Evolutionary conservation across 1,140 invertebrate genomes (phyloP).

Genomic region (Caenorhabditis brenneri): DNA sequence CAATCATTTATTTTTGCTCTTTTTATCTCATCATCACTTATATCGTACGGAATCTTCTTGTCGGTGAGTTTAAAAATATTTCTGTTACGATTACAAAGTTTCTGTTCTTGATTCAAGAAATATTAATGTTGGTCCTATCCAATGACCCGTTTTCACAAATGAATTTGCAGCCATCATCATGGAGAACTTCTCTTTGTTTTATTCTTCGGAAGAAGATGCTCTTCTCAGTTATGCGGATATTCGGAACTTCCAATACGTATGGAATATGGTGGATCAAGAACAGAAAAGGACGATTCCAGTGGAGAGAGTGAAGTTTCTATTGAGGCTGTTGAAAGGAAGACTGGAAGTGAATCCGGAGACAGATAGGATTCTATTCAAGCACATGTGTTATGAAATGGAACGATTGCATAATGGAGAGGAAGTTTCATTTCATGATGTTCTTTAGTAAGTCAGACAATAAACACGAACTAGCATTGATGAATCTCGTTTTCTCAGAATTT

Average conservation of each 20-base stretch:
- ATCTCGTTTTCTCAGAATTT: conserved; percentile 9
- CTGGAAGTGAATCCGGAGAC: conserved; percentile 97
- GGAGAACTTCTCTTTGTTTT: conserved; percentile 99
- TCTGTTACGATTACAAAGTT: not conserved
- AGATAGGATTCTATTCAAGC: conserved; percentile 94
- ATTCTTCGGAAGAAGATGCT: conserved; percentile 99
- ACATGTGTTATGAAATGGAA: conserved; percentile 99
- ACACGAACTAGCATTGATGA: too few relatives aligned
- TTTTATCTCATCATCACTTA: conserved; percentile 99
- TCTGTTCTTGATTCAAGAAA: too few relatives aligned
- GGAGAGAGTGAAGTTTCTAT: conserved; percentile 78
- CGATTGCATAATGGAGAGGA: conserved; percentile 97
- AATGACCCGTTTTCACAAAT: too few relatives aligned
- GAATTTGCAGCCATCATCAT: conserved; percentile 98
- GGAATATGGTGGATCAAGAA: conserved; percentile 98
- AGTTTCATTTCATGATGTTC: conserved; percentile 98
- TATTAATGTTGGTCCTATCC: too few relatives aligned
- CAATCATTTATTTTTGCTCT: conserved; percentile 95
- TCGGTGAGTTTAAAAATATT: conserved; percentile 78
- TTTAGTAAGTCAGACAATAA: conserved; percentile 90
- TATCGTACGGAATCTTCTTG: conserved; percentile 95
- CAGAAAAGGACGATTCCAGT: conserved; percentile 93
- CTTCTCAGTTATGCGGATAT: conserved; percentile 89
- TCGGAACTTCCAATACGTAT: conserved; percentile 95
- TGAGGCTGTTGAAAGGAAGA: conserved; percentile 79